phyloP scores from a whole-genome alignment of 2,888 invertebrate genomes.

The Sthenelais limicola region DNA sequence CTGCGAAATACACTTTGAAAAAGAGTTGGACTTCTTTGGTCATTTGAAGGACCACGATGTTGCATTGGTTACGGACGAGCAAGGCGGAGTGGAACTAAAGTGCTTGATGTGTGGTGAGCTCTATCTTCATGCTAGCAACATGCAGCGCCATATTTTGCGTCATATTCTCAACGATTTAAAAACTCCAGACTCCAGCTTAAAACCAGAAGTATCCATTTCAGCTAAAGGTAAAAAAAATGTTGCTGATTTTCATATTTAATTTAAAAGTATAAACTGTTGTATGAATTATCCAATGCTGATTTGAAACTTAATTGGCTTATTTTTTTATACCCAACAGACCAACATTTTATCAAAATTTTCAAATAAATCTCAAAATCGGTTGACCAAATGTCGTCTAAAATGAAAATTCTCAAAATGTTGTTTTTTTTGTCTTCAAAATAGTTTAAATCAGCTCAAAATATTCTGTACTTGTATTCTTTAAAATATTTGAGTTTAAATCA shows the following conservation, averaged over 20 bases:
- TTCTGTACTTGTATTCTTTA: too few species aligned
- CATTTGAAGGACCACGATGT: constrained; percentile 1
- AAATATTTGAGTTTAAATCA: too few species aligned
- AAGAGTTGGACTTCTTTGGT: not conserved
- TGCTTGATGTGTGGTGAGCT: not conserved
- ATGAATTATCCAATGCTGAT: not conserved
- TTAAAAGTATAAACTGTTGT: too few species aligned
- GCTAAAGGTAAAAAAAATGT: not conserved
- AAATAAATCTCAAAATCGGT: too few species aligned
- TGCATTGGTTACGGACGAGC: not conserved
- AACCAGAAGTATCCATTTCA: not conserved
- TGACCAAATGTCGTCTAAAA: too few species aligned
- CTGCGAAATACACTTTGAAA: not conserved
- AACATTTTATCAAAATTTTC: too few species aligned
- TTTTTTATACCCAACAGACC: not conserved
- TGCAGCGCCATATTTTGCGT: constrained; percentile 10
- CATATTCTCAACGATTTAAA: not conserved
- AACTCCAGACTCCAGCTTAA: not conserved
- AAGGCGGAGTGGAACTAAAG: not conserved
- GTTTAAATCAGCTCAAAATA: too few species aligned
- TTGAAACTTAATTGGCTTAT: not conserved
- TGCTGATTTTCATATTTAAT: not conserved
- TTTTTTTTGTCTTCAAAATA: too few species aligned
- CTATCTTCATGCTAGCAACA: constrained; percentile 4
- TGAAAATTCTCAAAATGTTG: too few species aligned